Base-by-base conservation (phyloP, 2,113 vertebrate genomes). In the Lagopus leucura region DNA sequence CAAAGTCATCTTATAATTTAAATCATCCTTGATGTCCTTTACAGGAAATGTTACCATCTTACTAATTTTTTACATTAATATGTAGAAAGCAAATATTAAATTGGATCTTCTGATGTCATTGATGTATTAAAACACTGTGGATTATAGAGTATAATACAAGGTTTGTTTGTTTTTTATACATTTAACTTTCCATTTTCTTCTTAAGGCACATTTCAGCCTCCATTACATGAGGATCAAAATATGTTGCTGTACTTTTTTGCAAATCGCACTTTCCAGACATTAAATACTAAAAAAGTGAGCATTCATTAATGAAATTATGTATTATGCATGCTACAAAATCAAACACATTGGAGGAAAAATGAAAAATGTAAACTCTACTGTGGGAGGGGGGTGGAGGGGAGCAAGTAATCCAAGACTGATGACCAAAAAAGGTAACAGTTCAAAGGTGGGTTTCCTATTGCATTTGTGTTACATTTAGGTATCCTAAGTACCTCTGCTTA, bases 261-360 rank as follows among this genome's bases (percentile, higher is more conserved):
- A 95, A 96, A 97, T 97, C 85, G 89, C 93, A 64, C 70, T 96
- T 97, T 92, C 88, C 74, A 94, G 72, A 13, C 93, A 95, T 95
- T 96, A 96, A 96, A 95, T 96, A 96, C 76, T 96, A 96, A 97
- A 97, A 97, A 97, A 94, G 91, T 96, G 93, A 96, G 52, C 64
- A 61, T 67, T 92, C 86, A 89, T 55, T 55, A 30, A 11, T 60
- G 20, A 94, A 96, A 97, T 96, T 94, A 95, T 60, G 27, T 94
- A 73, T 94, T 36, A 70, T 82, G 54, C 47, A 58, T 77, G 71
- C 45, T 75, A 85, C 95, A 92, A 90, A 79, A 32, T 55, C 86
- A 91, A 82, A 89, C 40, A 81, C 40, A 30, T 38, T 81, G 88
- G 60, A 61, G 72, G 82, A 90, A 93, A 78, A 92, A 94, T 38